These are phyloP conservation scores for Onychorhynchus coronatus DNA, from an alignment of 2,113 vertebrate species.

Conservation along the genomic window DNA sequence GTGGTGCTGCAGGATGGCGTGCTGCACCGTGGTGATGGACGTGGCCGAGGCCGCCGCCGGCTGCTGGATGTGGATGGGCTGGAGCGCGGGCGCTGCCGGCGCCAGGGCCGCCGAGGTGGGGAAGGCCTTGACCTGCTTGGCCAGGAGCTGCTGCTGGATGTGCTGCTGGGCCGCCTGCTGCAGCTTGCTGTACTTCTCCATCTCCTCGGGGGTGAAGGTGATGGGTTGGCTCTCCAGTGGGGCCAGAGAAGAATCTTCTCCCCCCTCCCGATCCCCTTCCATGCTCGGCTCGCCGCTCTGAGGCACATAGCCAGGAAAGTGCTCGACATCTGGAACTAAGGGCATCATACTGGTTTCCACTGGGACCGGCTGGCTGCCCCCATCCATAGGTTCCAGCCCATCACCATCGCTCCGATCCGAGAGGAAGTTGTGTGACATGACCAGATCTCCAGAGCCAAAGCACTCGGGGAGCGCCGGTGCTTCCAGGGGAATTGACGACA, in stretches of 20 bases:
- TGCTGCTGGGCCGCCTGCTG: slow-evolving; percentile 98
- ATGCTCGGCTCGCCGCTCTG: slow-evolving; percentile 73
- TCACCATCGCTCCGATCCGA: slow-evolving; percentile 57
- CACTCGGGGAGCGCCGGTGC: slow-evolving; percentile 59
- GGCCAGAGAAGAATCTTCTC: slow-evolving; percentile 89
- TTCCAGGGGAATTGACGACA: slow-evolving; percentile 41
- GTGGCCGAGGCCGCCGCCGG: slow-evolving; percentile 86
- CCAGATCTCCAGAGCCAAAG: slow-evolving; percentile 64
- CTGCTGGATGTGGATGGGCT: slow-evolving; percentile 96
- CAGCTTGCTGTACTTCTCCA: slow-evolving; percentile 98
- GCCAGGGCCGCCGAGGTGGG: slow-evolving; percentile 84
- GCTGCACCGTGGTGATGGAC: slow-evolving; percentile 93
- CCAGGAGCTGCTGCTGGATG: slow-evolving; percentile 97
- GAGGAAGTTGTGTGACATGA: slow-evolving; percentile 72
- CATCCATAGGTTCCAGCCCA: slow-evolving; percentile 80
- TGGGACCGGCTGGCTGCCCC: slow-evolving; percentile 71
- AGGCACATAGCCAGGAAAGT: slow-evolving; percentile 83
- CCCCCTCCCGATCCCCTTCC: slow-evolving; percentile 83
- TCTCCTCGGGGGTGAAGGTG: slow-evolving; percentile 96
- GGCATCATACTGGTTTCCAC: slow-evolving; percentile 77
- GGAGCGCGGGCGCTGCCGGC: slow-evolving; percentile 79
- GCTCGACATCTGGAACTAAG: slow-evolving; percentile 72
- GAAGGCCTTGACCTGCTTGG: slow-evolving; percentile 95
- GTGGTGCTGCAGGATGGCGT: slow-evolving; percentile 94
- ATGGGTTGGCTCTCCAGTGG: slow-evolving; percentile 96